Base-by-base conservation (phyloP, 1,140 invertebrate species). In the Zaprionus africanus region DNA sequence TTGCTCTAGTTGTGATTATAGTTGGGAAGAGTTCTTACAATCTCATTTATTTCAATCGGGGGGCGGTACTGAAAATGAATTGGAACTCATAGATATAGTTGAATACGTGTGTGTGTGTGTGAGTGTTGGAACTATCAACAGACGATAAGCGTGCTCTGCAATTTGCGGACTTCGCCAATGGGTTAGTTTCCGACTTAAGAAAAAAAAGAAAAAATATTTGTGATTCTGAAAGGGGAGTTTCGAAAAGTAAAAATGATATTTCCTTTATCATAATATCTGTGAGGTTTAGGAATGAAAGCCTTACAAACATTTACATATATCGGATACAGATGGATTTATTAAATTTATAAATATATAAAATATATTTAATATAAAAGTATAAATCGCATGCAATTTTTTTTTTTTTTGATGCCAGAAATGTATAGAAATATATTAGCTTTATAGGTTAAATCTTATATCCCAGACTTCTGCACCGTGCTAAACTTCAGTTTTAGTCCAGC, bases 41-140 rank as follows among this genome's bases (percentile, higher is more conserved):
- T 7, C 41, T n/a, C n/a, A 15, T 38, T 13, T 13, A 17, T 17
- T 43, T 13, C n/a, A 46, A 46, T 46, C 41, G n/a, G 15, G 36
- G 54, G 69, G 70, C 58, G 58, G 67, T 63, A 76, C 53, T 57
- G 15, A 49, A 57, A 49, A 9, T 7, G 15, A 17, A 19, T 38
- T 15, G 12, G 36, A 13, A 12, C 36, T 15, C 13, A 38, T 15
- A 46, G 41, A 46, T 9, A 46, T 9, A 22, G 22, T 7, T 46
- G 7, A 0, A 41, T 41, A 41, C 38, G 15, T 17, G n/a, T 11
- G n/a, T 46, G 5, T 43, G 19, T 49, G 11, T 49, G n/a, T 43
- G 5, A n/a, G 15, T 43, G 15, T 19, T 15, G 43, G 15, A 41
- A 41, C 43, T 49, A 19, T 19, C 19, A 49, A 11, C 11, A 5